Base-by-base conservation (phyloP, 2,113 vertebrate genomes). In the Sander lucioperca region DNA sequence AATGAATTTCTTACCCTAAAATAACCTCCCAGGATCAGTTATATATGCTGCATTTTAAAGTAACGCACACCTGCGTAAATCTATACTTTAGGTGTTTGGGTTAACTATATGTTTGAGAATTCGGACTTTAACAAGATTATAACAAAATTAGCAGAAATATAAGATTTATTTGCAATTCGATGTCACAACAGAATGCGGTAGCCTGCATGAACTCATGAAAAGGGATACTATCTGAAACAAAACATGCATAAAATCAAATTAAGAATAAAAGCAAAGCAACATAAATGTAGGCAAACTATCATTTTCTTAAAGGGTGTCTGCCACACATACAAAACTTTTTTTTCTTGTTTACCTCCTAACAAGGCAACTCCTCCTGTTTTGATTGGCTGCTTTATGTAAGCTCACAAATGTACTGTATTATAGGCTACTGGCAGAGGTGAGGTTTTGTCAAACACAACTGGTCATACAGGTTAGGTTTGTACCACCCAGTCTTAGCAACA, bases 301-400 rank as follows among this genome's bases (percentile, higher is more conserved):
- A 15, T n/a, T n/a, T 0, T n/a, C 12, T 23, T 10, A 67, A 13
- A 56, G 14, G 2, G 2, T 48, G 4, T 45, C n/a, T 64, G 54
- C 25, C 75, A 21, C 23, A 33, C 33, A 53, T n/a, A 21, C 18
- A n/a, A 23, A 36, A 3, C 5, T 19, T 14, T 8, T 27, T 61
- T 23, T 39, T 16, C 6, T 27, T 27, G 10, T 36, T 21, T 14
- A 43, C 13, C 25, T 51, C 1, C 2, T 30, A 25, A 23, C 45
- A 45, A 30, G 84, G 80, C 70, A 90, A 89, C 92, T 86, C 89
- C 90, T 90, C 87, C 79, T 75, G 65, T 25, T 87, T 61, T 77
- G 82, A 91, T 88, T 91, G 92, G 92, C 83, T 75, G 63, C 51
- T 39, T 11, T 11, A 11, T 43, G 39, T 2, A 13, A n/a, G 23